Percentiles rank a stretch among this genome's conserved stretches.
These are phyloP conservation scores for Corynorhinus townsendii DNA, from an alignment of 2,113 vertebrate genomes.

Conservation along the genomic window DNA sequence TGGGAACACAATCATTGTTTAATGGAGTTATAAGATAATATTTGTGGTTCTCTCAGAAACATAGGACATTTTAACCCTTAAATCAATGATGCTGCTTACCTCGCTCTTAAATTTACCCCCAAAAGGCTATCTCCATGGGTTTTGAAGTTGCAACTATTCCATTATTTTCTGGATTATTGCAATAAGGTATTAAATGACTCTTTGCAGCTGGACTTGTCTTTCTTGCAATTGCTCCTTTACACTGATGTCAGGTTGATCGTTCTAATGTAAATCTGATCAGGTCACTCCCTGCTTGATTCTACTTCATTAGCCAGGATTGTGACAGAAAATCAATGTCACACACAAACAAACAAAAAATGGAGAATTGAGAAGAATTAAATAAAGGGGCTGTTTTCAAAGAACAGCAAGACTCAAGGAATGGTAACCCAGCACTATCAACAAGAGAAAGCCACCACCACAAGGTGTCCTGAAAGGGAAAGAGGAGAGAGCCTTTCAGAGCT, in stretches of 20 bases:
- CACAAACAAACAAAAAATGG: not conserved
- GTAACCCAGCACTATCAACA: not conserved
- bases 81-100: not conserved
- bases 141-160: not conserved
- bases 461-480: not conserved
- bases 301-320: not conserved
- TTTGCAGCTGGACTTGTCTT: not conserved
- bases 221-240: not conserved
- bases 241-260: not conserved
- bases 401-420: not conserved
- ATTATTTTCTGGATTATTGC: not conserved
- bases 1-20: not conserved
- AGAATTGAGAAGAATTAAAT: not conserved
- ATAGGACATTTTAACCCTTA: not conserved
- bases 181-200: not conserved
- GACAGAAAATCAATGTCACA: not conserved
- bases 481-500: not conserved
- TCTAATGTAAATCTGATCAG: not conserved
- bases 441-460: not conserved
- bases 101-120: not conserved
- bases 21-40: not conserved
- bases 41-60: not conserved
- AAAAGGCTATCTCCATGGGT: not conserved
- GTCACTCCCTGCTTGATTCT: not conserved
- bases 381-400: not conserved